These are phyloP conservation scores for Pungitius pungitius DNA, from an alignment of 2,113 vertebrate genomes.

Conservation along the genomic window DNA sequence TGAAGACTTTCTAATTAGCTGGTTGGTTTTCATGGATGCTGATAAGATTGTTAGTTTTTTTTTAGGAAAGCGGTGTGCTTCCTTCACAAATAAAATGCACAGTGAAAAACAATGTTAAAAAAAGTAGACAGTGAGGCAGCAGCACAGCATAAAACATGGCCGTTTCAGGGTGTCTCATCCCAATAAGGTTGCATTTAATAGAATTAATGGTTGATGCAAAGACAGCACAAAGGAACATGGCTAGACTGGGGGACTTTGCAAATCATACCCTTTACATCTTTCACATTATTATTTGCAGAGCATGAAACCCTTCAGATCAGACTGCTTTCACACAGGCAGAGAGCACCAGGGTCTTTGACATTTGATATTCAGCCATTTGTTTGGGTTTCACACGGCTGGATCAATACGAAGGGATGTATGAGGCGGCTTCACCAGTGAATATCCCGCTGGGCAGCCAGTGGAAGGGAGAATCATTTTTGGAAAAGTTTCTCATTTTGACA, in stretches of 20 bases:
- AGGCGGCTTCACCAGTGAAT: slow-evolving; percentile 20
- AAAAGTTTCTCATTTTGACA: slow-evolving; percentile 57
- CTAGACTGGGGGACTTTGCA: slow-evolving; percentile 3
- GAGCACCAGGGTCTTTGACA: slow-evolving; percentile 10
- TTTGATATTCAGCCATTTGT: slow-evolving; percentile 23
- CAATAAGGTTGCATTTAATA: slow-evolving; percentile 34
- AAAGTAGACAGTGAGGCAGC: slow-evolving; percentile 4
- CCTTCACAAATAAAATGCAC: slow-evolving; percentile 6
- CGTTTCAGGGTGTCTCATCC: slow-evolving; percentile 3
- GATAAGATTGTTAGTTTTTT: neutral
- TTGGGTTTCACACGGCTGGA: slow-evolving; percentile 41
- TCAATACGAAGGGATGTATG: slow-evolving; percentile 35
- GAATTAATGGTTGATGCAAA: slow-evolving; percentile 29
- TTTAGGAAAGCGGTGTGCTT: slow-evolving; percentile 14
- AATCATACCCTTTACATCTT: slow-evolving; percentile 14
- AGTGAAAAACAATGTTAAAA: slow-evolving; percentile 18
- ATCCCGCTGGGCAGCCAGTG: slow-evolving; percentile 45
- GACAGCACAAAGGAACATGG: slow-evolving; percentile 5
- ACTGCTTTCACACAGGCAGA: slow-evolving; percentile 11
- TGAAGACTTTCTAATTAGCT: neutral
- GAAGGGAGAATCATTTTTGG: slow-evolving; percentile 45
- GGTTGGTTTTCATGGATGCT: neutral
- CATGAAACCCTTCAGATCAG: slow-evolving; percentile 25
- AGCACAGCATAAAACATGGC: slow-evolving; percentile 10
- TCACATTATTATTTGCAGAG: slow-evolving; percentile 25